Conservation (phyloP, 1,140 invertebrate genomes). For the Camponotus vicinus region DNA sequence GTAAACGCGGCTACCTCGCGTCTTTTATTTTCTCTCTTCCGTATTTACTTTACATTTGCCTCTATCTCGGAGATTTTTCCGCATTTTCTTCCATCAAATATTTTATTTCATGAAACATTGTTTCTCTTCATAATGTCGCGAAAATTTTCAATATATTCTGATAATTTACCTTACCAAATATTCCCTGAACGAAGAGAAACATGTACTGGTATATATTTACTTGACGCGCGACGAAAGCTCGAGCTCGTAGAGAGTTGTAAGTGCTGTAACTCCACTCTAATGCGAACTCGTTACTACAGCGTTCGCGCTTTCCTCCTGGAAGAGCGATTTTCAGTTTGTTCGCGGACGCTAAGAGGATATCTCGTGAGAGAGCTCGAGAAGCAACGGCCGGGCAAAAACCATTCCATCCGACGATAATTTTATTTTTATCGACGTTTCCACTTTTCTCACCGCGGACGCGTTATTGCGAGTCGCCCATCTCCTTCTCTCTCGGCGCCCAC, state of each 20-base stretch:
- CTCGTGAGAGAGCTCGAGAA: constrained; percentile 15
- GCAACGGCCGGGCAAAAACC: constrained; percentile 36
- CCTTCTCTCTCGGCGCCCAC: constrained; percentile 33
- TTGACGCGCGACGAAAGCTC: neutral
- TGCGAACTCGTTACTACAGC: constrained; percentile 32
- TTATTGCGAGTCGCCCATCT: constrained; percentile 42
- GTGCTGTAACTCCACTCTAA: neutral
- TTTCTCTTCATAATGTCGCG: neutral
- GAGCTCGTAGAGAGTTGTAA: neutral
- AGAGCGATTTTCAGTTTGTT: constrained; percentile 47
- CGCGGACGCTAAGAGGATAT: constrained; percentile 13
- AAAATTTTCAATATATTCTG: neutral
- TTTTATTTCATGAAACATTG: neutral
- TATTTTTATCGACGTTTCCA: constrained; percentile 61
- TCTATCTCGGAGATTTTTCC: neutral
- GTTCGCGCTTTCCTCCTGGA: neutral
- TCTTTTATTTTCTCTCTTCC: constrained; percentile 23
- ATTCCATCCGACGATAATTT: constrained; percentile 52
- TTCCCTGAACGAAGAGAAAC: neutral
- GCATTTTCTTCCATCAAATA: neutral
- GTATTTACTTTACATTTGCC: constrained; percentile 37
- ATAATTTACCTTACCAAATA: neutral
- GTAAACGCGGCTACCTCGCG: constrained; percentile 1
- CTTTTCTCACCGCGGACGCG: constrained; percentile 46
- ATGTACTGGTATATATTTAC: neutral